Conservation (phyloP, 35 echinoderm and acorn worm genomes). For the Heliocidaris tuberculata region DNA sequence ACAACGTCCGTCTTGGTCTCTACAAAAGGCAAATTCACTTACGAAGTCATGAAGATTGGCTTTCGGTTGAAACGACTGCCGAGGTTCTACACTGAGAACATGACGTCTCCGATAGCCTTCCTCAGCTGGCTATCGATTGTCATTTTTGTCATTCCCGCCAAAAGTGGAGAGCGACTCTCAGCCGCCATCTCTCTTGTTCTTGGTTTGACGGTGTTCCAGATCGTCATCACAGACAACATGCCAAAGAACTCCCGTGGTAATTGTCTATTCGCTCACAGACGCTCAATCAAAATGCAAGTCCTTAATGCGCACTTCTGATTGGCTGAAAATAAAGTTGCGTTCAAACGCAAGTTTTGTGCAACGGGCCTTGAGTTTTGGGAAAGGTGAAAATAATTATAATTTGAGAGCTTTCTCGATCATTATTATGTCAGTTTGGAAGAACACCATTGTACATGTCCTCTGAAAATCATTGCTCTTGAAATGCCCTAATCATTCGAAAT, state of each 20-base stretch:
- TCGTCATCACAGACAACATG: slow-evolving; percentile 10
- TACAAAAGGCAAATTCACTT: background rate
- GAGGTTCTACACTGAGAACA: background rate
- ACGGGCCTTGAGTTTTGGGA: no score
- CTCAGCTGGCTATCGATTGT: background rate
- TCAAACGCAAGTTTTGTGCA: no score
- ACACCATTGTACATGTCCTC: no score
- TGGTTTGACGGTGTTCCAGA: slow-evolving; percentile 28
- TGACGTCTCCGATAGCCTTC: background rate
- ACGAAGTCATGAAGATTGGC: background rate
- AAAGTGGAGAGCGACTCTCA: slow-evolving; percentile 33
- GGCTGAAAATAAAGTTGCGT: no score
- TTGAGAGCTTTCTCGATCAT: no score
- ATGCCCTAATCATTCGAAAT: no score
- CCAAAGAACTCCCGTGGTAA: slow-evolving; percentile 4
- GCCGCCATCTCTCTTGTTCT: slow-evolving; percentile 18
- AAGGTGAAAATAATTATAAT: no score
- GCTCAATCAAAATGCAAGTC: background rate
- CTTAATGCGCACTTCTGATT: no score
- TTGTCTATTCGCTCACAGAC: no score
- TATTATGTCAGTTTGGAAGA: no score
- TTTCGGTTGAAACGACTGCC: background rate
- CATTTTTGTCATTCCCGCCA: slow-evolving; percentile 19
- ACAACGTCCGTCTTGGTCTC: background rate
- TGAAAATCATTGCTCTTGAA: no score